Evolutionary conservation across 2,113 vertebrate species (phyloP).

Genomic region (Takifugu bimaculatus): DNA sequence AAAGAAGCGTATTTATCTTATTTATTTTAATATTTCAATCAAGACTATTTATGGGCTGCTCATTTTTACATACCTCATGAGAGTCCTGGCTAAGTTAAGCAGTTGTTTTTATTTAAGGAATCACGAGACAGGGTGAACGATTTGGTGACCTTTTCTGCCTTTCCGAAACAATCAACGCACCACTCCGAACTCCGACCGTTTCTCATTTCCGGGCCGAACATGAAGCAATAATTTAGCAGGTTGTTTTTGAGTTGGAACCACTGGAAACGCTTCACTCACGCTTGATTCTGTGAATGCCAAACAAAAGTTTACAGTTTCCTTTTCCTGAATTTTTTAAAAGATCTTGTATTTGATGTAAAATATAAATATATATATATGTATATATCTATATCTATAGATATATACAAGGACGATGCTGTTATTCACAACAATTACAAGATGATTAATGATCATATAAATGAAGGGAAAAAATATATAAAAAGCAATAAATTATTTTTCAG

Average conservation of each 20-base stretch:
- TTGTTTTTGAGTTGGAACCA: slow-evolving; percentile 78
- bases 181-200: slow-evolving; percentile 48
- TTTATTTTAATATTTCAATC: slow-evolving; percentile 79
- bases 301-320: slow-evolving; percentile 96
- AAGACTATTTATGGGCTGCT: slow-evolving; percentile 71
- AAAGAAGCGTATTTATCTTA: slow-evolving; percentile 71
- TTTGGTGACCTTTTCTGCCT: slow-evolving; percentile 73
- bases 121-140: slow-evolving; percentile 72
- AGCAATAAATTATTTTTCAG: slow-evolving; percentile 99
- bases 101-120: slow-evolving; percentile 70
- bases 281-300: slow-evolving; percentile 97
- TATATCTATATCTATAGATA: not conserved
- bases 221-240: slow-evolving; percentile 97
- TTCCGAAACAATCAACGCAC: slow-evolving; percentile 67
- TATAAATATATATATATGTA: slow-evolving; percentile 38
- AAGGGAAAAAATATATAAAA: slow-evolving; percentile 77
- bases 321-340: slow-evolving; percentile 88
- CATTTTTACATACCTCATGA: slow-evolving; percentile 61
- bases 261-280: slow-evolving; percentile 79
- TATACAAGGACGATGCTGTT: slow-evolving; percentile 75
- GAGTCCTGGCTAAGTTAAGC: slow-evolving; percentile 66
- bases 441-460: slow-evolving; percentile 67
- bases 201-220: slow-evolving; percentile 81
- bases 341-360: slow-evolving; percentile 92
- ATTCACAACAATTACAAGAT: slow-evolving; percentile 73